Base-by-base conservation (phyloP, 2,888 invertebrate genomes). In the Stenurella melanura region DNA sequence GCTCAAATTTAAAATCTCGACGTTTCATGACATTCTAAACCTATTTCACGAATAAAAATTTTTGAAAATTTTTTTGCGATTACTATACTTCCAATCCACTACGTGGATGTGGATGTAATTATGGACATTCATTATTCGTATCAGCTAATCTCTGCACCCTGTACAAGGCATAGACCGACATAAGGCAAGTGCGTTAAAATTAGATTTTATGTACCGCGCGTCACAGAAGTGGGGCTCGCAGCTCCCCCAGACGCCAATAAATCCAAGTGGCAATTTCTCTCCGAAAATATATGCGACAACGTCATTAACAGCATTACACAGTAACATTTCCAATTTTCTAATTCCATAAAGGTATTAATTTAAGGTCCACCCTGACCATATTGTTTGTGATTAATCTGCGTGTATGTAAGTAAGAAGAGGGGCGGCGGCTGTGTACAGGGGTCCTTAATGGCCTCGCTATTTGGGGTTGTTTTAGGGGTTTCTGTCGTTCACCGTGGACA, bases 281-380 rank as follows among this genome's bases (percentile, higher is more conserved):
- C 68, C 57, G 57, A 63, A 64, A 64, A 67, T 60, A 42, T 70
- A 60, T 50, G 70, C 70, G 76, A 68, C 58, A 73, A 79, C 66
- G 78, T 78, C 81, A 83, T 84, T 85, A 80, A 81, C 78, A 76
- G 78, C 78, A 81, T 83, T 81, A 80, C 82, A 77, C 79, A 76
- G 80, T 78, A 78, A 79, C 81, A 78, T 79, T 80, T 76, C 80
- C 71, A 75, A 81, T 78, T 79, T 77, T 70, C 83, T 84, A 83
- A 85, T 85, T 80, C 82, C 82, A 85, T 84, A 81, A 83, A 83
- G 84, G 85, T 85, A 84, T 83, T 83, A 81, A 82, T 83, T 83
- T 80, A 77, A 79, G 78, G 82, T 82, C 80, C 85, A 78, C 79
- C 76, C 75, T 82, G 82, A 82, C 83, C 83, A 82, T 84, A 82